phyloP scores from a whole-genome alignment of 2,888 invertebrate species.

The Abrostola triplasia region DNA sequence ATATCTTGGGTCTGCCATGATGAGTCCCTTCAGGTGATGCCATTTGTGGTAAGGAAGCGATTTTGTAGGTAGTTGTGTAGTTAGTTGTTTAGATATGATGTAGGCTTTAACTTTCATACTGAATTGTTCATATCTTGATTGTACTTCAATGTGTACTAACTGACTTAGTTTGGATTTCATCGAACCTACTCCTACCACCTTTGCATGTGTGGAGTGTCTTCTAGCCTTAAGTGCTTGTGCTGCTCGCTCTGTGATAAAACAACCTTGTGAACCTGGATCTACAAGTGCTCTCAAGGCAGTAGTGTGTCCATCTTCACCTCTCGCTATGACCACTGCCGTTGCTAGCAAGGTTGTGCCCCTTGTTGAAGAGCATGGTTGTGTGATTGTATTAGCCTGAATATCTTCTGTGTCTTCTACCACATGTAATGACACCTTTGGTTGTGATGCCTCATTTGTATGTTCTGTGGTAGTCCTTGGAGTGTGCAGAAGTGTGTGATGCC shows the following conservation, averaged over 20 bases:
- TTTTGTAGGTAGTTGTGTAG: conserved; percentile 8
- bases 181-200: conserved; percentile 6
- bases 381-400: not conserved
- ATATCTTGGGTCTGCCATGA: conserved; percentile 32
- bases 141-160: not conserved
- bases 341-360: not conserved
- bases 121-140: not conserved
- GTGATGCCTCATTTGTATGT: too few relatives aligned
- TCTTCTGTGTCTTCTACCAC: not conserved
- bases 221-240: conserved; percentile 6
- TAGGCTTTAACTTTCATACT: conserved; percentile 25
- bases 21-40: conserved; percentile 21
- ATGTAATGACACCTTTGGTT: not conserved
- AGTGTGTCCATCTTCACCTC: not conserved
- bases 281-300: not conserved
- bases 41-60: not conserved
- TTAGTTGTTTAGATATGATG: conserved; percentile 29
- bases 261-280: not conserved
- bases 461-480: conserved; percentile 2
- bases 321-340: not conserved
- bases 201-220: not conserved
- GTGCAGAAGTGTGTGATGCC: conserved; percentile 13
- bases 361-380: not conserved
- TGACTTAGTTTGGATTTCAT: not conserved
- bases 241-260: not conserved